These are phyloP conservation scores for Meriones psammophilus DNA, from an alignment of 2,797 vertebrate genomes.

Conservation along the genomic window DNA sequence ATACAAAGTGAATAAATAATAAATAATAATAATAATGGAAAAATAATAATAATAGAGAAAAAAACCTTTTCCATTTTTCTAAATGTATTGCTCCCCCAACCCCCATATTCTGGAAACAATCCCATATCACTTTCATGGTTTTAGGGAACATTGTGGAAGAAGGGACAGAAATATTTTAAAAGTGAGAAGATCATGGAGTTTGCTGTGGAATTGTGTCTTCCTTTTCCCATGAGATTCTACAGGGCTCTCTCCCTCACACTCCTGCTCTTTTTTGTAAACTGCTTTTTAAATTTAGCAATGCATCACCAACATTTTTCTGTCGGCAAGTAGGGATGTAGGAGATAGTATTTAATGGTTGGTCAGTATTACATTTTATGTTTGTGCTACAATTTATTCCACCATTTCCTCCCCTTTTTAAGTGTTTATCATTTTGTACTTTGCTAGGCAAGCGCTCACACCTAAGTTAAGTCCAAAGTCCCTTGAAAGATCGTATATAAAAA, in stretches of 20 bases:
- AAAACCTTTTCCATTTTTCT: neutral
- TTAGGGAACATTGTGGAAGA: neutral
- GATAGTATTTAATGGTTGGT: constrained; percentile 55
- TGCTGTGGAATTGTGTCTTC: neutral
- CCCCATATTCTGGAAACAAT: neutral
- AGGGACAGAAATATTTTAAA: neutral
- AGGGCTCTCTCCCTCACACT: neutral
- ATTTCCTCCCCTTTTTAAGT: neutral
- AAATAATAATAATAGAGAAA: too few relatives aligned
- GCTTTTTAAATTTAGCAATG: constrained; percentile 14
- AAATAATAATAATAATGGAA: too few relatives aligned
- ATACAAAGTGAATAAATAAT: too few relatives aligned
- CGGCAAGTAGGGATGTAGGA: constrained; percentile 26
- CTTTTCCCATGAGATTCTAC: neutral
- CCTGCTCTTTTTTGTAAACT: neutral
- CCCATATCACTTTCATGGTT: neutral
- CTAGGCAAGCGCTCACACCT: neutral
- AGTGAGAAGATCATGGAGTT: neutral
- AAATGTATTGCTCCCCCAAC: neutral
- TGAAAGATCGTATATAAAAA: neutral
- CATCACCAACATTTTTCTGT: constrained; percentile 30
- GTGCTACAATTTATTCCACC: constrained; percentile 55
- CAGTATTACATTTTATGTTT: constrained; percentile 52
- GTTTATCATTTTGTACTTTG: constrained; percentile 51
- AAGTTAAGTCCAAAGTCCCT: neutral